Evolutionary conservation across 2,113 vertebrate species (phyloP).

Genomic region (Phyllostomus discolor): DNA sequence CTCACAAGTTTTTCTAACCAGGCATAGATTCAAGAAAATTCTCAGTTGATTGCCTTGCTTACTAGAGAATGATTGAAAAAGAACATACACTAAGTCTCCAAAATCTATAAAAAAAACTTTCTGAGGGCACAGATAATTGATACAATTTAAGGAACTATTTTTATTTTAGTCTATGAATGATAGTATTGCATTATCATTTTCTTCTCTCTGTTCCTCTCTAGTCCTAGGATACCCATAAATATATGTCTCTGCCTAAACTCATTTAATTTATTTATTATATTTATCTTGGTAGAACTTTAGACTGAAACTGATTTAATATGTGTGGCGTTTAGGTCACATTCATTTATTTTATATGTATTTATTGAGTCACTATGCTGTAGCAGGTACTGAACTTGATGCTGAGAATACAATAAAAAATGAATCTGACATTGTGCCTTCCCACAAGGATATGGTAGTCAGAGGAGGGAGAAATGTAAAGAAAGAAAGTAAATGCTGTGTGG

Average conservation of each 20-base stretch:
- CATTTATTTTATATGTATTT: slow-evolving; percentile 20
- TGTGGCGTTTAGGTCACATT: slow-evolving; percentile 8
- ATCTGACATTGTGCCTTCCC: not conserved
- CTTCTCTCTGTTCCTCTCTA: not conserved
- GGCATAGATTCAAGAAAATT: slow-evolving; percentile 64
- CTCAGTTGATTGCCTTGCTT: slow-evolving; percentile 60
- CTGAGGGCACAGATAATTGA: not conserved
- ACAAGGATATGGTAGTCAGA: not conserved
- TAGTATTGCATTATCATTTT: not conserved
- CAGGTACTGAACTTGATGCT: not conserved
- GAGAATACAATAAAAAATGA: slow-evolving; percentile 16
- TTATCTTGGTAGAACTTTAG: not conserved
- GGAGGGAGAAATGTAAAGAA: not conserved
- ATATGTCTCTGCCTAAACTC: slow-evolving; percentile 7
- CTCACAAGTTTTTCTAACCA: slow-evolving; percentile 61
- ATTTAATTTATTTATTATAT: slow-evolving; percentile 26
- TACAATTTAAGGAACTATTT: slow-evolving; percentile 24
- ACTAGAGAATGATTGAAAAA: slow-evolving; percentile 26
- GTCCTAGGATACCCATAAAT: not conserved
- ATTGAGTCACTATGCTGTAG: not conserved
- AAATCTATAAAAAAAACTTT: slow-evolving; percentile 15
- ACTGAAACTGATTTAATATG: slow-evolving; percentile 27
- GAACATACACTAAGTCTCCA: not conserved
- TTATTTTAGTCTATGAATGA: not conserved
- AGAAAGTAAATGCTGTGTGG: not conserved